These are phyloP conservation scores for Diceros bicornis DNA, from an alignment of 2,797 vertebrate genomes.

Conservation along the genomic window DNA sequence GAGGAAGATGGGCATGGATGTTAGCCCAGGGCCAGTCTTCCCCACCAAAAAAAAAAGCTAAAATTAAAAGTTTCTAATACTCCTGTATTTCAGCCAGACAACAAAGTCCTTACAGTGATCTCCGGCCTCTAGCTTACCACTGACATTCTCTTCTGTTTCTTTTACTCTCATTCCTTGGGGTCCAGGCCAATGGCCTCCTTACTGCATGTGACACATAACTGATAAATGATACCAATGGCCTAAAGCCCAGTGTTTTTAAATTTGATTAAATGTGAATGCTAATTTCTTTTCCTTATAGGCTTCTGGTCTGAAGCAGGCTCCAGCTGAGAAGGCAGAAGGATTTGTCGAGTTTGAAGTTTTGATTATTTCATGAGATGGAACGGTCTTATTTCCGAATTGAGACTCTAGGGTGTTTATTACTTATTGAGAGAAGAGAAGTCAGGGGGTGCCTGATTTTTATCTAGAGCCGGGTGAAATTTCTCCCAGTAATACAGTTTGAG, in stretches of 20 bases:
- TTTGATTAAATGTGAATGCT: not conserved
- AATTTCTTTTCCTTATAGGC: not conserved
- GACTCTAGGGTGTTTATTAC: not conserved
- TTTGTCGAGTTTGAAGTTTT: not conserved
- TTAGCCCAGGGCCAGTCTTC: too few species aligned
- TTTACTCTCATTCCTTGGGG: not conserved
- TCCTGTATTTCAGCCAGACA: too few species aligned
- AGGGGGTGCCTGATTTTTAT: not conserved
- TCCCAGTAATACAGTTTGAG: not conserved
- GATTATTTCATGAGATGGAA: not conserved
- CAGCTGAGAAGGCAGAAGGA: not conserved
- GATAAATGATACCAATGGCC: not conserved
- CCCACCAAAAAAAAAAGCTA: too few species aligned
- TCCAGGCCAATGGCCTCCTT: rapidly evolving
- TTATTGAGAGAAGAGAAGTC: not conserved
- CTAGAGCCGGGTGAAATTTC: not conserved
- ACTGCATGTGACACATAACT: not conserved
- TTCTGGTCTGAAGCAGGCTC: not conserved
- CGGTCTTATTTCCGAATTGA: not conserved
- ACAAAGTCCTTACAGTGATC: not conserved
- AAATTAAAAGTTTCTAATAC: not conserved
- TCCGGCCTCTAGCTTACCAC: not conserved
- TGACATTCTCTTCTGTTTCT: not conserved
- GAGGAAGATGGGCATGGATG: too few species aligned
- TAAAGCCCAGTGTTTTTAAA: not conserved